A percentile compares a stretch with the other conserved stretches of the same genome.
Evolutionary conservation across 2,888 invertebrate species (phyloP).

Genomic region (Iphiclides podalirius): DNA sequence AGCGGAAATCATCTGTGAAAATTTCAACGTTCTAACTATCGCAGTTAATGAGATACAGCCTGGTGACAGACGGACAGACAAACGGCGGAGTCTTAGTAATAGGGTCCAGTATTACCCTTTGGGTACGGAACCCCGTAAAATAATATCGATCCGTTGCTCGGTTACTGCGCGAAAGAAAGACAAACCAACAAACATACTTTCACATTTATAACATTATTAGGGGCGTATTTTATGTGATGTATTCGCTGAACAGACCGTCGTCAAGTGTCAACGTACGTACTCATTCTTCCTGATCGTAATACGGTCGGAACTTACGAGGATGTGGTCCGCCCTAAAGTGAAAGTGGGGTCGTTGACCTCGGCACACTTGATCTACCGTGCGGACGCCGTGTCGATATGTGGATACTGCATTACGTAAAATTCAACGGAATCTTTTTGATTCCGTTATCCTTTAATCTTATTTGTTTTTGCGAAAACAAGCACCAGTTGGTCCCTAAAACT

Average conservation of each 20-base stretch:
- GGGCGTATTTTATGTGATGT: constrained; percentile 41
- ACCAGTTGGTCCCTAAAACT: too few relatives aligned
- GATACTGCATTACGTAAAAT: not conserved
- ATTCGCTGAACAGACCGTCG: constrained; percentile 22
- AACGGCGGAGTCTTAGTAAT: too few relatives aligned
- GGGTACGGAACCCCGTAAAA: too few relatives aligned
- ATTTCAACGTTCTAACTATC: too few relatives aligned
- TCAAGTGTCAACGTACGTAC: constrained; percentile 1
- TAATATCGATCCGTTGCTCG: too few relatives aligned
- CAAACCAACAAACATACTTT: constrained; percentile 21
- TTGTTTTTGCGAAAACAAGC: too few relatives aligned
- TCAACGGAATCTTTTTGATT: not conserved
- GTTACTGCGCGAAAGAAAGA: too few relatives aligned
- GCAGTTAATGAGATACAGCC: too few relatives aligned
- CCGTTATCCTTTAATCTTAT: not conserved
- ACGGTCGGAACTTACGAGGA: not conserved
- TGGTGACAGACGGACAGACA: too few relatives aligned
- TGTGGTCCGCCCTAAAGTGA: constrained; percentile 43
- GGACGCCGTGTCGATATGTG: not conserved
- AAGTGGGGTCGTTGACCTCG: constrained; percentile 55
- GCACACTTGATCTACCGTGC: constrained; percentile 28
- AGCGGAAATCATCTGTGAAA: too few relatives aligned
- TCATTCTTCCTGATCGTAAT: constrained; percentile 1
- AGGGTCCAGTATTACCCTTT: too few relatives aligned
- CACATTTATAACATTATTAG: constrained; percentile 35